Percentiles rank a stretch among this genome's conserved stretches.
These are phyloP conservation scores for Lutra lutra DNA, from an alignment of 2,797 vertebrate species.

Conservation along the genomic window DNA sequence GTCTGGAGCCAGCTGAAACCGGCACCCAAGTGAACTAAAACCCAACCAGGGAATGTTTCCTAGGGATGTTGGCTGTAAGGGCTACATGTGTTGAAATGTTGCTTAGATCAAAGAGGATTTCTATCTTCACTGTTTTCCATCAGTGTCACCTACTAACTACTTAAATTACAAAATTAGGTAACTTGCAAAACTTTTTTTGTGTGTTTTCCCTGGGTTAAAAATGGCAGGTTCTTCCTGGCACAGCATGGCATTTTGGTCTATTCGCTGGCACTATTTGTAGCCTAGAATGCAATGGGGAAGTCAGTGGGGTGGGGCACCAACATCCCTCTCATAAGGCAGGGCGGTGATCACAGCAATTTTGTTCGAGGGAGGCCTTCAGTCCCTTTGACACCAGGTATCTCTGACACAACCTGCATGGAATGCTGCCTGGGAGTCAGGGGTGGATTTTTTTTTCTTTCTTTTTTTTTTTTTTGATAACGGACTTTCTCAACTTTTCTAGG, in stretches of 20 bases:
- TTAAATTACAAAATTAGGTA: neutral
- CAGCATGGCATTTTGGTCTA: neutral
- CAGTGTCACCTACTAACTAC: neutral
- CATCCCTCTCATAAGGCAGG: neutral
- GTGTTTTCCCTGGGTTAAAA: neutral
- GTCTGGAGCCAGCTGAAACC: neutral
- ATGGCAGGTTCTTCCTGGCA: neutral
- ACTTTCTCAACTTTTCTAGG: neutral
- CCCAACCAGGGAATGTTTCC: neutral
- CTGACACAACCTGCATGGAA: neutral
- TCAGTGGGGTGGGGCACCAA: neutral
- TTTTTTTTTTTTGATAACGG: neutral
- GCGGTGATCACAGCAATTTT: neutral
- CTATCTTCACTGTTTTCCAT: neutral
- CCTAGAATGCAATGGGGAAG: neutral
- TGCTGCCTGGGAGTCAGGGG: neutral
- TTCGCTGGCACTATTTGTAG: neutral
- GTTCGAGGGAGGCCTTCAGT: accelerated
- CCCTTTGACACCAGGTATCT: neutral
- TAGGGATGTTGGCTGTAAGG: neutral
- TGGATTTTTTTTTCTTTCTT: neutral
- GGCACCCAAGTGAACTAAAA: neutral
- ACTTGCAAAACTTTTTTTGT: neutral
- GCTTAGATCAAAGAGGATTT: neutral
- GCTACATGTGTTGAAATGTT: neutral